A percentile compares a stretch with the other conserved stretches of the same genome.
Conservation (phyloP, 2,113 vertebrate species). For the human region DNA sequence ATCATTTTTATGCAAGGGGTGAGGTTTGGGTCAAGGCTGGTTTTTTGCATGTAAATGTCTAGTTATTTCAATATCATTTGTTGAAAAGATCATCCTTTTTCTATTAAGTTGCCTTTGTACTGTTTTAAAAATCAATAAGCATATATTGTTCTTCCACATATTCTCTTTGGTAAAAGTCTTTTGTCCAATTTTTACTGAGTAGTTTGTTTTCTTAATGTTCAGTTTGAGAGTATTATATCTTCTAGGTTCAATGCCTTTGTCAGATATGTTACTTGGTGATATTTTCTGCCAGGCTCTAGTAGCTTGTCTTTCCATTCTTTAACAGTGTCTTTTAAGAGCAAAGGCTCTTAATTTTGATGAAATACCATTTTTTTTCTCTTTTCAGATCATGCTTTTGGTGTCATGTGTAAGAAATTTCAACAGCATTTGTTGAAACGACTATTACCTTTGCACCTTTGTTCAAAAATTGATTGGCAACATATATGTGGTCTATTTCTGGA, state of each 20-base stretch:
- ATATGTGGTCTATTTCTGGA: constrained; percentile 41
- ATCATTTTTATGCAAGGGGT: not conserved
- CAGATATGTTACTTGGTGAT: not conserved
- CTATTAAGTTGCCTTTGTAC: not conserved
- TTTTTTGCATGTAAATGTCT: not conserved
- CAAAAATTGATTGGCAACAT: constrained; percentile 44
- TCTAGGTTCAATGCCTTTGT: not conserved
- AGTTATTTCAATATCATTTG: not conserved
- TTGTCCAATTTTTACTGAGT: not conserved
- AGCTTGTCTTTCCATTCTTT: not conserved
- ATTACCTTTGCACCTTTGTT: constrained; percentile 37
- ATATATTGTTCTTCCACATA: not conserved
- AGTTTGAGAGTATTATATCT: not conserved
- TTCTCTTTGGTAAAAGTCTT: not conserved
- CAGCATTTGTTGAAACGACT: not conserved
- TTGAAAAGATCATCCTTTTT: not conserved
- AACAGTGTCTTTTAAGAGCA: not conserved
- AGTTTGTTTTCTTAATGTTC: constrained; percentile 23
- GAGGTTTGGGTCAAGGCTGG: not conserved
- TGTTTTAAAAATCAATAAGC: not conserved
- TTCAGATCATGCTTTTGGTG: not conserved
- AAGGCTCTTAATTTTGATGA: not conserved
- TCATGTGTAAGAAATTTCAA: not conserved
- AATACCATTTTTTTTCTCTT: not conserved
- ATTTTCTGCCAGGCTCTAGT: not conserved